Base-by-base conservation (phyloP, 2,888 invertebrate genomes). In the Hirtodrosophila alboralis region DNA sequence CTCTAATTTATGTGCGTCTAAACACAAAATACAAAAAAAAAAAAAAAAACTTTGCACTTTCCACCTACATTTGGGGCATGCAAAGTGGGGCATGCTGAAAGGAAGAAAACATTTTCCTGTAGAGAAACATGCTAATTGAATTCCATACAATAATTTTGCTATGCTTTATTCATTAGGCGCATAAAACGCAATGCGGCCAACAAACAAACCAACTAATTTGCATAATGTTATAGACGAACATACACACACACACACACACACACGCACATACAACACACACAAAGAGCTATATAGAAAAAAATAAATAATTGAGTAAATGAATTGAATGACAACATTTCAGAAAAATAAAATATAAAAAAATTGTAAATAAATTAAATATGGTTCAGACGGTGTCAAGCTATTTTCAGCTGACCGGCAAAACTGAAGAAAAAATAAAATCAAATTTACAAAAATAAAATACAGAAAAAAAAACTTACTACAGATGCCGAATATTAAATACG, bases 131-230 rank as follows among this genome's bases (percentile, higher is more conserved):
- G 72, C 70, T 76, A 76, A 76, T 76, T 75, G 78, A 76, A 78
- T 70, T 70, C 56, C 73, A 58, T 66, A 65, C 77, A 77, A 75
- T 75, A 75, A 75, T 77, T 75, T 74, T 30, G 75, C 60, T 63
- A 70, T 75, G 70, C 78, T 78, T 76, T 78, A 78, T 76, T 76
- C 75, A 75, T 78, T 78, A 66, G 70, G 51, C 61, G 43, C 47
- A 66, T 56, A 49, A 61, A 69, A 60, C 68, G 59, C 64, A 68
- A 60, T 51, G 64, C 49, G 69, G 48, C 56, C 69, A 65, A 37
- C 58, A 64, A 69, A 61, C 68, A 64, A 77, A 59, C 59, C 63
- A 69, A 77, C 59, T 73, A 70, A 76, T 76, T 76, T 78, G 66
- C 75, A 76, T 76, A 66, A 73, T 53, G 57, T 54, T 69, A 58